A percentile compares a stretch with the other conserved stretches of the same genome.
phyloP scores from a whole-genome alignment of 2,113 vertebrate genomes.

The Coturnix japonica region DNA sequence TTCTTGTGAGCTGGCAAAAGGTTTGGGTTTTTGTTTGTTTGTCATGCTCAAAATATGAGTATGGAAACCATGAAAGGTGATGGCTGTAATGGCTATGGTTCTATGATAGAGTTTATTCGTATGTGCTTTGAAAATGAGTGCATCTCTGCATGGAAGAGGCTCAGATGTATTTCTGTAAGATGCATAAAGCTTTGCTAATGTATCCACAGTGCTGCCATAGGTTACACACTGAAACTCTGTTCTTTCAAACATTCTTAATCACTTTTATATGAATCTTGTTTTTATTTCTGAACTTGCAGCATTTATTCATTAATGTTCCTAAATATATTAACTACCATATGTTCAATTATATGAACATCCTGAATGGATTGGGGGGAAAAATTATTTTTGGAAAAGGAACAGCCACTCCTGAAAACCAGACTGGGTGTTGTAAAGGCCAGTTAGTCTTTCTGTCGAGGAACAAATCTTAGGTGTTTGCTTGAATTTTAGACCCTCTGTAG shows the following conservation, averaged over 20 bases:
- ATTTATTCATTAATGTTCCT: not conserved
- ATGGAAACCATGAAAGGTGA: not conserved
- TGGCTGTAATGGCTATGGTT: not conserved
- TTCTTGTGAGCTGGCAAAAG: not conserved
- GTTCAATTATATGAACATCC: constrained; percentile 5
- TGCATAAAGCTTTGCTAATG: not conserved
- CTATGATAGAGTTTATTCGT: not conserved
- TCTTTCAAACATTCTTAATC: constrained; percentile 33
- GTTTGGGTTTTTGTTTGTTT: not conserved
- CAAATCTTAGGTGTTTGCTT: not conserved
- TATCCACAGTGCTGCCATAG: not conserved
- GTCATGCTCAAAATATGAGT: not conserved
- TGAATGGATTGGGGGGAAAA: not conserved
- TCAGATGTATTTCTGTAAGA: not conserved
- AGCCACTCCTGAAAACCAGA: not conserved
- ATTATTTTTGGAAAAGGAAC: not conserved
- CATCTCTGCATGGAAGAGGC: not conserved
- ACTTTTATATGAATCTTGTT: not conserved
- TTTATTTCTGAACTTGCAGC: constrained; percentile 26
- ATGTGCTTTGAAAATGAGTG: not conserved
- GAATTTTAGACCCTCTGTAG: not conserved
- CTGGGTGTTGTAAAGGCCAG: not conserved
- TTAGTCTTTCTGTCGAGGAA: not conserved
- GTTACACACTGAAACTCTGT: not conserved
- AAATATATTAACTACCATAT: constrained; percentile 13